Conservation (phyloP, 2,888 invertebrate species). For the Ophioninae sp. region DNA sequence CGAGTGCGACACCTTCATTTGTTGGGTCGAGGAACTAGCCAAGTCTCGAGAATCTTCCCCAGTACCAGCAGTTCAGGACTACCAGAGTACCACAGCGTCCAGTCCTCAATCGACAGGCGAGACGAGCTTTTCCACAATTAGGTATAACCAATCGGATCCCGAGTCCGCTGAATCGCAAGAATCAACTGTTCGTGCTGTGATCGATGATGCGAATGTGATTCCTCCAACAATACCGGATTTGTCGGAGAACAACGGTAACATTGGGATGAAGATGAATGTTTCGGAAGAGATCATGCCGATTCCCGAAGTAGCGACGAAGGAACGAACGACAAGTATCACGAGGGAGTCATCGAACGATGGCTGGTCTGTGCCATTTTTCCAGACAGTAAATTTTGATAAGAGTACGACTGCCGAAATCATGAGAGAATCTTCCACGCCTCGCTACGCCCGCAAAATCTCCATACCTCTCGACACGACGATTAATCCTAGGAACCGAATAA, state of each 20-base stretch:
- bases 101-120: not conserved
- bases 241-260: not conserved
- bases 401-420: not conserved
- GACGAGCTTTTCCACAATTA: not conserved
- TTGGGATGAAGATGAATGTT: slow-evolving; percentile 12
- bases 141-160: not conserved
- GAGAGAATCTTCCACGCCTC: slow-evolving; percentile 15
- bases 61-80: not conserved
- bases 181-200: not conserved
- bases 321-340: not conserved
- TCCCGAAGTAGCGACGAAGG: not conserved
- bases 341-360: not conserved
- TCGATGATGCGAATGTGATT: not conserved
- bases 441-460: not conserved
- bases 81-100: not conserved
- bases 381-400: not conserved
- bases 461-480: not conserved
- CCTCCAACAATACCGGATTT: not conserved
- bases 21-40: not conserved
- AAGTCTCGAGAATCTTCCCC: not conserved
- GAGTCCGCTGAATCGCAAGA: slow-evolving; percentile 23
- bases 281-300: slow-evolving; percentile 37
- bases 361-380: not conserved
- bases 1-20: slow-evolving; percentile 7
- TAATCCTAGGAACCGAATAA: not conserved